A percentile compares a stretch with the other conserved stretches of the same genome.
phyloP scores from a whole-genome alignment of 2,113 vertebrate genomes.

The Psilopogon haemacephalus region DNA sequence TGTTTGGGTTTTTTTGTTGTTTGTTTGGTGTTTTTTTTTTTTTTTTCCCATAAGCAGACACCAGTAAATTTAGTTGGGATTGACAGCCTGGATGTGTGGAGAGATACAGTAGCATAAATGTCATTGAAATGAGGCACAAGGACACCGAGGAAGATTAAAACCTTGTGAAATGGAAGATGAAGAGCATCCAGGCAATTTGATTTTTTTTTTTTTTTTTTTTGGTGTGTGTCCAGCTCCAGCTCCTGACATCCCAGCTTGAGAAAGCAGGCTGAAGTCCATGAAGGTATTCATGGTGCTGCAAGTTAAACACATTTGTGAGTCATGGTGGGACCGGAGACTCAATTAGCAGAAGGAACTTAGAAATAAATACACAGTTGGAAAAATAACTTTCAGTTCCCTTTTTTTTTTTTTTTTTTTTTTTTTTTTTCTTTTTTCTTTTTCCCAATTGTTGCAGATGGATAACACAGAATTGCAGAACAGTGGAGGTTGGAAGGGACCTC shows the following conservation, averaged over 20 bases:
- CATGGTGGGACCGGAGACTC: not conserved
- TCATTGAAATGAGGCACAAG: constrained; percentile 8
- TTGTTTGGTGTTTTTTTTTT: too few relatives aligned
- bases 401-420: too few relatives aligned
- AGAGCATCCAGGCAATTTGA: not conserved
- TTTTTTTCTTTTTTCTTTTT: too few relatives aligned
- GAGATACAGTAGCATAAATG: not conserved
- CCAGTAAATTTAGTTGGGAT: not conserved
- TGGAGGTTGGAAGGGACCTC: too few relatives aligned
- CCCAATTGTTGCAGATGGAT: too few relatives aligned
- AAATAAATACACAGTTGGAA: not conserved
- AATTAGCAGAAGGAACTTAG: not conserved
- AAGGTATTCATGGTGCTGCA: fast-evolving
- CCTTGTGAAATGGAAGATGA: not conserved
- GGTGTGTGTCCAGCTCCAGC: not conserved
- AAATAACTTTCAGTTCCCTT: not conserved
- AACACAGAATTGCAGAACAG: too few relatives aligned
- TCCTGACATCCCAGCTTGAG: not conserved
- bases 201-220: not conserved
- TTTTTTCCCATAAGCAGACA: not conserved
- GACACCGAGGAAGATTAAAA: not conserved
- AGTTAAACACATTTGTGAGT: not conserved
- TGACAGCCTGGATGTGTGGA: not conserved
- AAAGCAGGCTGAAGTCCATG: not conserved
- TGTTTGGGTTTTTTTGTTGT: too few relatives aligned